Conservation (phyloP, 2,797 vertebrate species). For the Balearica regulorum region DNA sequence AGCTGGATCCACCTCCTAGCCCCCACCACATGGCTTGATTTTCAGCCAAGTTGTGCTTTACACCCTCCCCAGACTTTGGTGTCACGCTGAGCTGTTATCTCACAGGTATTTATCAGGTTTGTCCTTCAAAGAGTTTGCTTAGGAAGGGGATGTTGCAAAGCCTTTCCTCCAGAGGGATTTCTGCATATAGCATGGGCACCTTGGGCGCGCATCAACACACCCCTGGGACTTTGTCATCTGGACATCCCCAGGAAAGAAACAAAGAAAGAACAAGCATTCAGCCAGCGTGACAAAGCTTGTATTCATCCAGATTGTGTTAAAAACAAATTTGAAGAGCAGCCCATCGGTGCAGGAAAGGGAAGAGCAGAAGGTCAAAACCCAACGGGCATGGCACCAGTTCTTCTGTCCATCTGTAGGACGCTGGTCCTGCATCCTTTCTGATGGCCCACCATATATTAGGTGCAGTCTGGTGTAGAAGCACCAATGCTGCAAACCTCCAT, state of each 20-base stretch:
- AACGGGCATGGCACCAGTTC: neutral
- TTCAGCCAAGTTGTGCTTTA: neutral
- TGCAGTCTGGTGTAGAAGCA: neutral
- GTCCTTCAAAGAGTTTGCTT: neutral
- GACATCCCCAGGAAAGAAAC: neutral
- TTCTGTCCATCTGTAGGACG: neutral
- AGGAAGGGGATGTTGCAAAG: neutral
- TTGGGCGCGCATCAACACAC: neutral
- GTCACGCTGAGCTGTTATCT: neutral
- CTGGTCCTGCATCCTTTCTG: neutral
- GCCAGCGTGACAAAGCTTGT: neutral
- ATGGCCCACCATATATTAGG: too few species aligned
- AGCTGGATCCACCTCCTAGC: too few species aligned
- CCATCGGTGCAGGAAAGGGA: neutral
- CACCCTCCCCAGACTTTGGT: neutral
- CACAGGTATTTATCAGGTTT: neutral
- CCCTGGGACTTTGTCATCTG: neutral
- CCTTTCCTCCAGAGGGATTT: neutral
- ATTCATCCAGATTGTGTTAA: neutral
- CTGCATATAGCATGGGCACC: neutral
- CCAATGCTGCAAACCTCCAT: fast-evolving
- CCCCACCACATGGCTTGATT: neutral
- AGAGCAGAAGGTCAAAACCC: neutral
- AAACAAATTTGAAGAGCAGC: neutral
- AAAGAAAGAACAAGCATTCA: neutral